Evolutionary conservation across 1,140 invertebrate species (phyloP).

Genomic region (Aphelinus certus): DNA sequence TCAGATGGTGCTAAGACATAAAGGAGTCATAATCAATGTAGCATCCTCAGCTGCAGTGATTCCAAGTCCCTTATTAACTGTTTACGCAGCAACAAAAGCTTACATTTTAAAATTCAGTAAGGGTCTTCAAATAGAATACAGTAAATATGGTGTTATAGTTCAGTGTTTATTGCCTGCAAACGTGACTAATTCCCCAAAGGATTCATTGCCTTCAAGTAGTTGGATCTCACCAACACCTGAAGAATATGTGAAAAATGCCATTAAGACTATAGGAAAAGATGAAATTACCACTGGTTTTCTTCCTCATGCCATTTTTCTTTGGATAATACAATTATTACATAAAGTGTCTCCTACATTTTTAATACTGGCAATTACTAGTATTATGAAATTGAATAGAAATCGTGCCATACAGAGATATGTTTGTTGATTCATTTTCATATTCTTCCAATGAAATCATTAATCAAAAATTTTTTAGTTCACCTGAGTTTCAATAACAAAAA

Average conservation of each 20-base stretch:
- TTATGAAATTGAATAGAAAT: conserved; percentile 53
- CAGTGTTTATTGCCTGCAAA: conserved; percentile 74
- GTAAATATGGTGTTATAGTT: conserved; percentile 69
- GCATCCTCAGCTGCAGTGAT: conserved; percentile 69
- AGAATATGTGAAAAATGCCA: conserved; percentile 69
- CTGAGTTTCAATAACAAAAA: background rate
- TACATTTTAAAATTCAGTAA: conserved; percentile 72
- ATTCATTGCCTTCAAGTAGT: conserved; percentile 63
- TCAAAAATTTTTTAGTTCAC: background rate
- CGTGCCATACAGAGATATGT: conserved; percentile 49
- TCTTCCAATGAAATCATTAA: background rate
- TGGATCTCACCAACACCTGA: conserved; percentile 69
- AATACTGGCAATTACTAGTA: conserved; percentile 45
- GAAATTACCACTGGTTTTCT: conserved; percentile 68
- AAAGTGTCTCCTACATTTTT: conserved; percentile 45
- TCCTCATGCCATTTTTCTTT: conserved; percentile 63
- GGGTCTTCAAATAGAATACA: conserved; percentile 70
- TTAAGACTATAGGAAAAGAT: conserved; percentile 70
- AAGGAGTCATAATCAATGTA: conserved; percentile 76
- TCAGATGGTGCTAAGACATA: conserved; percentile 70
- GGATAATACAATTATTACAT: conserved; percentile 46
- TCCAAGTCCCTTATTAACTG: conserved; percentile 68
- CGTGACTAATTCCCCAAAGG: conserved; percentile 74
- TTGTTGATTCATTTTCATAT: conserved; percentile 36
- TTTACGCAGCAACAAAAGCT: conserved; percentile 68